phyloP scores from a whole-genome alignment of 1,140 invertebrate species.

The Orchestia grillus region DNA sequence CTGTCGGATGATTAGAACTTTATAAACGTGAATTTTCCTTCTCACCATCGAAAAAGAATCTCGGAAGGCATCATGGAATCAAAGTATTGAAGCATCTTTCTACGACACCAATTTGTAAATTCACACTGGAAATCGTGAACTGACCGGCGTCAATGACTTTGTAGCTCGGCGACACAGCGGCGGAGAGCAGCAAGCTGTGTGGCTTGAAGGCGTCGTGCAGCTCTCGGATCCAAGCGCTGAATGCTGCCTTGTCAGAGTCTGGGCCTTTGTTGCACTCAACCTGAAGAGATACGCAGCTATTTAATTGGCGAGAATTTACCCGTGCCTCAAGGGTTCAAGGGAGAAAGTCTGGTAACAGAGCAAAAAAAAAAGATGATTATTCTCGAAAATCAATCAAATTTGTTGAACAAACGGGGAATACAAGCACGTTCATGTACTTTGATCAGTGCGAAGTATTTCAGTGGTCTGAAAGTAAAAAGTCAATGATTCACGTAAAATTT shows the following conservation, averaged over 20 bases:
- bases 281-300: conserved; percentile 67
- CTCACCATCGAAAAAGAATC: background rate
- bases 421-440: too few relatives aligned
- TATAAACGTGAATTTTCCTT: conserved; percentile 56
- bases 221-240: conserved; percentile 81
- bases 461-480: too few relatives aligned
- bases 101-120: conserved; percentile 45
- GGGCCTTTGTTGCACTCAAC: conserved; percentile 76
- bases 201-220: conserved; percentile 81
- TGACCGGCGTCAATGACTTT: conserved; percentile 72
- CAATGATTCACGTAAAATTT: too few relatives aligned
- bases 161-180: conserved; percentile 77
- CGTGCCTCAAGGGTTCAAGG: too few relatives aligned
- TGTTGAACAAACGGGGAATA: too few relatives aligned
- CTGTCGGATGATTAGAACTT: background rate
- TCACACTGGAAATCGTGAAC: conserved; percentile 43
- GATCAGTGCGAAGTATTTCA: too few relatives aligned
- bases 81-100: conserved; percentile 5
- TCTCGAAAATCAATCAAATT: too few relatives aligned
- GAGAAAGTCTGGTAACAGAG: too few relatives aligned
- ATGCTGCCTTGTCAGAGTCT: conserved; percentile 76
- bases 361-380: too few relatives aligned
- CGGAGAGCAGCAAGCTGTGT: conserved; percentile 76
- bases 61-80: background rate
- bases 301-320: background rate